phyloP scores from a whole-genome alignment of 2,797 vertebrate species.

The Sebastes hubbsi region DNA sequence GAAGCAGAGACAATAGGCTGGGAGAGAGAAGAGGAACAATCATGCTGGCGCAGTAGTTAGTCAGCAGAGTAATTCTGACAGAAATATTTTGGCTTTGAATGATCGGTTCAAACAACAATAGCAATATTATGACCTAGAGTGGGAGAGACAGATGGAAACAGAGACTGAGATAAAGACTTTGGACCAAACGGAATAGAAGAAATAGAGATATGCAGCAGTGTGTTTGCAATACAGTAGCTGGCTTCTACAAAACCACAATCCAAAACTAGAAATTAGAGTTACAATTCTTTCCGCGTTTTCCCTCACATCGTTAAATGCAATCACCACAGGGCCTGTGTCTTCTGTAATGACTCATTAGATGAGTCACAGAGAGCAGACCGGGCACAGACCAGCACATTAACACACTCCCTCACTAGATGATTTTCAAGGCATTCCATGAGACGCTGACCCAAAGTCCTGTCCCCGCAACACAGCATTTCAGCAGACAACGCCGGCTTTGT shows the following conservation, averaged over 20 bases:
- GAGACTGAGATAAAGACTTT: background rate
- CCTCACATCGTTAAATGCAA: background rate
- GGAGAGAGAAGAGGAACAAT: background rate
- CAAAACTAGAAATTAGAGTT: background rate
- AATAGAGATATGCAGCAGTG: background rate
- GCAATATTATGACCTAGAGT: background rate
- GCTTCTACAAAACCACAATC: background rate
- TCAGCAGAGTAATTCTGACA: background rate
- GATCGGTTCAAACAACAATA: background rate
- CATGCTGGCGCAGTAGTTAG: background rate
- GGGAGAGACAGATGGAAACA: background rate
- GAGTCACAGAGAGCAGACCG: slow-evolving; percentile 47
- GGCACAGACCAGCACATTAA: slow-evolving; percentile 27
- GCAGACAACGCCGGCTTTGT: slow-evolving; percentile 76
- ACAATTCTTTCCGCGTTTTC: background rate
- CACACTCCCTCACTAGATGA: slow-evolving; percentile 42
- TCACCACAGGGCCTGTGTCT: slow-evolving; percentile 12
- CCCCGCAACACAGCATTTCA: slow-evolving; percentile 60
- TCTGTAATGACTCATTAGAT: slow-evolving; percentile 41
- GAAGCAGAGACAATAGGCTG: background rate
- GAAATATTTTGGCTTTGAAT: background rate
- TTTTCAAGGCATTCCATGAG: slow-evolving; percentile 71
- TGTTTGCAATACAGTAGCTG: background rate
- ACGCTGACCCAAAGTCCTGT: slow-evolving; percentile 67
- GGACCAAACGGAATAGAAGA: background rate